Conservation (phyloP, 2,113 vertebrate species). For the Patagioenas fasciata region DNA sequence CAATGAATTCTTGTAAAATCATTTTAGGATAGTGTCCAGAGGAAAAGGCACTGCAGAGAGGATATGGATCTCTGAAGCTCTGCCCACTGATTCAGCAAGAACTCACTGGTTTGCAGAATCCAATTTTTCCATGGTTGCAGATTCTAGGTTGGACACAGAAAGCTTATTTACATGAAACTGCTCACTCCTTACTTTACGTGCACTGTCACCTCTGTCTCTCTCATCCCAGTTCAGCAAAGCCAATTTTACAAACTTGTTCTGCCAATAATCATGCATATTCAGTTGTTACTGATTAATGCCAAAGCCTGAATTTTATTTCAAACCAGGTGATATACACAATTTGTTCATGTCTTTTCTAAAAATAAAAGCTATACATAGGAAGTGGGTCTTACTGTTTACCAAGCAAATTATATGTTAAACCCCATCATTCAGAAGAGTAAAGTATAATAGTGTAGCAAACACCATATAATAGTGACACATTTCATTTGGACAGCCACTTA, state of each 20-base stretch:
- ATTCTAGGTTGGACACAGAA: conserved; percentile 22
- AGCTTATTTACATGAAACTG: conserved; percentile 59
- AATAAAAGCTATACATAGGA: not conserved
- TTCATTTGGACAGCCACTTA: conserved; percentile 56
- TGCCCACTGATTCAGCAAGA: conserved; percentile 53
- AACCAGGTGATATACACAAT: not conserved
- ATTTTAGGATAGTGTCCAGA: conserved; percentile 36
- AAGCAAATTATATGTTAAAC: conserved; percentile 6
- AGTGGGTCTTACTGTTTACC: conserved; percentile 19
- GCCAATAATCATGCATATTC: conserved; percentile 54
- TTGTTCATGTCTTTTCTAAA: not conserved
- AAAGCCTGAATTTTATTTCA: conserved; percentile 28
- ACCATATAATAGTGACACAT: conserved; percentile 31
- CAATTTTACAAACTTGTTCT: conserved; percentile 29
- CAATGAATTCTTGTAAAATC: conserved; percentile 32
- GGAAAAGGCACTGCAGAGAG: not conserved
- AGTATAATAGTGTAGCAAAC: conserved; percentile 34
- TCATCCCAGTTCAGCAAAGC: conserved; percentile 32
- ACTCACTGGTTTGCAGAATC: conserved; percentile 38
- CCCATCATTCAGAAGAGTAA: conserved; percentile 7
- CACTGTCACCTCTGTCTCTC: conserved; percentile 30
- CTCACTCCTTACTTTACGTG: conserved; percentile 40
- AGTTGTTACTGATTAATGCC: conserved; percentile 50
- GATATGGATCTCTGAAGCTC: conserved; percentile 23
- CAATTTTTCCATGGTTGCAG: conserved; percentile 37